These are phyloP conservation scores for Lipotes vexillifer DNA, from an alignment of 2,113 vertebrate species.

Conservation along the genomic window DNA sequence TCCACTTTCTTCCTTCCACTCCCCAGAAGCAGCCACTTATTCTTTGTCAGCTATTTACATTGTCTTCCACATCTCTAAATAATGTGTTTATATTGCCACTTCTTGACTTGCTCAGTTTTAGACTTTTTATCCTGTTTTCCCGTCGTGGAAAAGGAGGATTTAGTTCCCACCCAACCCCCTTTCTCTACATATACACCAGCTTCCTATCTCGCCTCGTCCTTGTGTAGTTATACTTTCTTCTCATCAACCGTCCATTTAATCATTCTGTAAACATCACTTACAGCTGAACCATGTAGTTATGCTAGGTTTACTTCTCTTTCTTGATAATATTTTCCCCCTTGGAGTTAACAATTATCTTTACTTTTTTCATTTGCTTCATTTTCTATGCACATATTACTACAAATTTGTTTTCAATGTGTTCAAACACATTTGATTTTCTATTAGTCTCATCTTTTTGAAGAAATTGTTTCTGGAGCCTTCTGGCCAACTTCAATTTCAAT, in stretches of 20 bases:
- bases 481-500: neutral
- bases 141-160: neutral
- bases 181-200: neutral
- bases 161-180: neutral
- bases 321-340: neutral
- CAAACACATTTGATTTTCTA: neutral
- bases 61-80: neutral
- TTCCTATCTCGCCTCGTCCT: neutral
- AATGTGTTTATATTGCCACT: neutral
- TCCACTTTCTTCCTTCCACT: neutral
- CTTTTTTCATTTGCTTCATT: neutral
- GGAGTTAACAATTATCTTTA: neutral
- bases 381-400: neutral
- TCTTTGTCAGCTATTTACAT: neutral
- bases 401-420: neutral
- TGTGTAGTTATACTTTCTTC: neutral
- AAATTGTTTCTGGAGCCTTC: neutral
- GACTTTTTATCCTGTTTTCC: neutral
- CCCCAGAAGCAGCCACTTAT: neutral
- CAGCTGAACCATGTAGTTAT: neutral
- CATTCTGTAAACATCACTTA: neutral
- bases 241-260: neutral
- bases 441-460: neutral
- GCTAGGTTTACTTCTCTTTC: neutral
- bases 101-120: neutral